Percentiles rank a stretch among this genome's conserved stretches.
Evolutionary conservation across 2,888 invertebrate genomes (phyloP).

Genomic region (Dinocampus coccinellae): DNA sequence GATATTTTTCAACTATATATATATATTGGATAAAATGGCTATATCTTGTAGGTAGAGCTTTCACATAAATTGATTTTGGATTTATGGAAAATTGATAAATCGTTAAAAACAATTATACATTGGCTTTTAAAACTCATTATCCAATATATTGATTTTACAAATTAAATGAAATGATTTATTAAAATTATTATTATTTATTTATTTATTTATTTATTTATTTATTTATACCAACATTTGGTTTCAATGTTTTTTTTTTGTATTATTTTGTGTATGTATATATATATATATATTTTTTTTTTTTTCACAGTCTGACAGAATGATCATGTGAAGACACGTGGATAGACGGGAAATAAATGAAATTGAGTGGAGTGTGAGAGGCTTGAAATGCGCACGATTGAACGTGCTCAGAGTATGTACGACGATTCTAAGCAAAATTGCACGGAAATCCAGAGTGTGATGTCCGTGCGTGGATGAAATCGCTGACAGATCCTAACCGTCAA

Average conservation of each 20-base stretch:
- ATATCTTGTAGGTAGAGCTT: constrained; percentile 16
- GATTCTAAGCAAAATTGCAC: constrained; percentile 42
- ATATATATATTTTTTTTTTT: too few relatives aligned
- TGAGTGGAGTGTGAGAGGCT: constrained; percentile 41
- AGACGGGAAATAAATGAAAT: constrained; percentile 35
- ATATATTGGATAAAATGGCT: constrained; percentile 32
- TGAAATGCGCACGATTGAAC: constrained; percentile 53
- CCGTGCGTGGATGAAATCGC: constrained; percentile 55
- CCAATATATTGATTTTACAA: neutral
- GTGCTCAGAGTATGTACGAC: constrained; percentile 58
- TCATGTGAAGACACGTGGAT: constrained; percentile 29
- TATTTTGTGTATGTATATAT: neutral
- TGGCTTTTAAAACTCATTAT: constrained; percentile 1
- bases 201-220: constrained; percentile 1
- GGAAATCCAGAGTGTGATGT: constrained; percentile 49
- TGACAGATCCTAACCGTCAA: constrained; percentile 67
- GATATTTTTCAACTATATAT: constrained; percentile 16
- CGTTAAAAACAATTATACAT: neutral
- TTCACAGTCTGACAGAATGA: constrained; percentile 26
- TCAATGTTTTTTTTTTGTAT: constrained; percentile 1
- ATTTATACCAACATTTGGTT: neutral
- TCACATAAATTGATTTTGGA: constrained; percentile 8
- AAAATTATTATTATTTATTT: too few relatives aligned
- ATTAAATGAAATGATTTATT: neutral
- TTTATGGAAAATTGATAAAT: constrained; percentile 14